phyloP scores from a whole-genome alignment of 2,888 invertebrate species.

The Meteorus cinctellus region DNA sequence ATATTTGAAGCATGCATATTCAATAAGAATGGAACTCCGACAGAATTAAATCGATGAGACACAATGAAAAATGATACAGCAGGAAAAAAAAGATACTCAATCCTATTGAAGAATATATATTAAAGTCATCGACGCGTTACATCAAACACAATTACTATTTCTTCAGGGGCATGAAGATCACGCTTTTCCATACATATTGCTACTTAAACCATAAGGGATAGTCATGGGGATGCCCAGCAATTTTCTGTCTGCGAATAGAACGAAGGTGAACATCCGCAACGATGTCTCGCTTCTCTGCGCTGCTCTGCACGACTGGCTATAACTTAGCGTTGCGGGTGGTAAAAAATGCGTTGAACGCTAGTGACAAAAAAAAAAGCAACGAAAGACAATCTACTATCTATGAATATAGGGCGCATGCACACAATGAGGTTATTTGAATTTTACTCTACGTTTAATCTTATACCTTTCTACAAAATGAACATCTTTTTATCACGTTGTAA shows the following conservation, averaged over 20 bases:
- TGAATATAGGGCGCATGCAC: conserved; percentile 29
- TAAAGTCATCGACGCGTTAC: not conserved
- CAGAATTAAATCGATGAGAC: not conserved
- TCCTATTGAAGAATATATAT: not conserved
- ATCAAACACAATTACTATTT: conserved; percentile 11
- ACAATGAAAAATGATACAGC: not conserved
- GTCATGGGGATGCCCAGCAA: conserved; percentile 40
- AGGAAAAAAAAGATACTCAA: not conserved
- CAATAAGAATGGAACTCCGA: not conserved
- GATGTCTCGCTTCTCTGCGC: conserved; percentile 36
- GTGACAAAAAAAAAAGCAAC: not conserved
- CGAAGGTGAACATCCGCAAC: conserved; percentile 33
- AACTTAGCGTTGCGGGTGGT: conserved; percentile 34
- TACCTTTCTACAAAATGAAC: conserved; percentile 22
- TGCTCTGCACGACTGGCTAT: conserved; percentile 44
- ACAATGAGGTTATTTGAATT: conserved; percentile 40
- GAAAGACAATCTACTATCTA: not conserved
- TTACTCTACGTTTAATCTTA: conserved; percentile 38
- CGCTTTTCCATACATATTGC: conserved; percentile 68
- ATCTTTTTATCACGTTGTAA: not conserved
- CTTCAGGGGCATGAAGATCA: not conserved
- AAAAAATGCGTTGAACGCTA: conserved; percentile 36
- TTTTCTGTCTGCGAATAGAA: conserved; percentile 51
- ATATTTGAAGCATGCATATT: not conserved
- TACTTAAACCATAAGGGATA: conserved; percentile 63